A percentile compares a stretch with the other conserved stretches of the same genome.
phyloP scores from a whole-genome alignment of 2,113 vertebrate species.

The Paracyprichromis sp. region DNA sequence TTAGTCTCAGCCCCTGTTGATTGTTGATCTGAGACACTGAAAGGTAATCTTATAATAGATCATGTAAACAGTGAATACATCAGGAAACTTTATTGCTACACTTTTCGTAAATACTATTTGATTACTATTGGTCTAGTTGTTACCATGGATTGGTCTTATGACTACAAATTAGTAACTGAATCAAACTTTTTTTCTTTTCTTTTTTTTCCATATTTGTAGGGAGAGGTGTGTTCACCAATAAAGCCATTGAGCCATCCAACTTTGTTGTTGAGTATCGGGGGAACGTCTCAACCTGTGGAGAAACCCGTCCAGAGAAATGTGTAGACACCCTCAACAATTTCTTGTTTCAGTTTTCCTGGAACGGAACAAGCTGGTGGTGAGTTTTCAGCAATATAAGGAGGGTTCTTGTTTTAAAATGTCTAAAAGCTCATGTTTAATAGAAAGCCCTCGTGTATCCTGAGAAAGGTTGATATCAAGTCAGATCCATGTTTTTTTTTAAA shows the following conservation, averaged over 20 bases:
- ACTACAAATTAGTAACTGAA: not conserved
- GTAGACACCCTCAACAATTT: not conserved
- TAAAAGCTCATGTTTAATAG: not conserved
- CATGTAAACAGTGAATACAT: not conserved
- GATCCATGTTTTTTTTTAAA: not conserved
- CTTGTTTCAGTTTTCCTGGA: slow-evolving; percentile 14
- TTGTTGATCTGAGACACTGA: rapidly evolving
- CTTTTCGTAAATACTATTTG: not conserved
- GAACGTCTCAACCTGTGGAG: not conserved
- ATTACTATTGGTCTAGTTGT: not conserved
- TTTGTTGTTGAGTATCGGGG: slow-evolving; percentile 42
- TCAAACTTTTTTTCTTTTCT: not conserved
- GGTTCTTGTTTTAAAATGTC: not conserved
- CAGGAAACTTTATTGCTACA: not conserved
- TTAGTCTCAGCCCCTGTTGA: not conserved
- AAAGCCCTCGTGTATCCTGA: not conserved
- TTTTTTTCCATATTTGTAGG: not conserved
- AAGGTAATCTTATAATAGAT: not conserved
- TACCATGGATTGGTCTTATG: not conserved
- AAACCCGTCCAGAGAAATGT: not conserved
- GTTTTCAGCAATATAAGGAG: not conserved
- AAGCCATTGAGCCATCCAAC: not conserved
- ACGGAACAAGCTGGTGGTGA: not conserved
- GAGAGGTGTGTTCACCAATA: slow-evolving; percentile 2
- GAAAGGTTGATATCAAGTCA: not conserved